Evolutionary conservation across 2,113 vertebrate genomes (phyloP).

Genomic region (Calyptomena viridis): DNA sequence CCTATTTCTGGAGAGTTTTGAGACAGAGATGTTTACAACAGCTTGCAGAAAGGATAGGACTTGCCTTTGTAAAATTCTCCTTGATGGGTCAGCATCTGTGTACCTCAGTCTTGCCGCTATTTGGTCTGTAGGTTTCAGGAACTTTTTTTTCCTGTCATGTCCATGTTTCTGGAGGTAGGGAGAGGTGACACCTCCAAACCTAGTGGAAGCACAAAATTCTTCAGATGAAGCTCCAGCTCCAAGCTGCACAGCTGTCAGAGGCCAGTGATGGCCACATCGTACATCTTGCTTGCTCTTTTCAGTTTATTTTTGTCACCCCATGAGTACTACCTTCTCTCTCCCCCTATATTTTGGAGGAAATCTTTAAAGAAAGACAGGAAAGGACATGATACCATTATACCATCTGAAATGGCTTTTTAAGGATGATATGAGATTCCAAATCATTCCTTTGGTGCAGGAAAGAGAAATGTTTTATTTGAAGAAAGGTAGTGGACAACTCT

Average conservation of each 20-base stretch:
- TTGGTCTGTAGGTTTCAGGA: background rate
- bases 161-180: background rate
- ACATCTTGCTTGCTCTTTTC: background rate
- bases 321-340: background rate
- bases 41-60: background rate
- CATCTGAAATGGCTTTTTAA: background rate
- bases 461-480: background rate
- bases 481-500: background rate
- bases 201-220: background rate
- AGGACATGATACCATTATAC: background rate
- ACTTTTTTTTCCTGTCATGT: background rate
- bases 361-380: background rate
- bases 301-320: background rate
- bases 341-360: background rate
- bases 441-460: background rate
- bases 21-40: background rate
- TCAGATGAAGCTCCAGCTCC: background rate
- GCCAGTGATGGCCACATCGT: background rate
- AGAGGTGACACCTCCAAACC: background rate
- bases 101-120: background rate
- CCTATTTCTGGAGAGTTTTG: constrained; percentile 7
- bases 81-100: background rate
- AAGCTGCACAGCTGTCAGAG: background rate
- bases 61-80: background rate
- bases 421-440: background rate